Conservation (phyloP, 2,797 vertebrate species). For the Notamacropus eugenii region DNA sequence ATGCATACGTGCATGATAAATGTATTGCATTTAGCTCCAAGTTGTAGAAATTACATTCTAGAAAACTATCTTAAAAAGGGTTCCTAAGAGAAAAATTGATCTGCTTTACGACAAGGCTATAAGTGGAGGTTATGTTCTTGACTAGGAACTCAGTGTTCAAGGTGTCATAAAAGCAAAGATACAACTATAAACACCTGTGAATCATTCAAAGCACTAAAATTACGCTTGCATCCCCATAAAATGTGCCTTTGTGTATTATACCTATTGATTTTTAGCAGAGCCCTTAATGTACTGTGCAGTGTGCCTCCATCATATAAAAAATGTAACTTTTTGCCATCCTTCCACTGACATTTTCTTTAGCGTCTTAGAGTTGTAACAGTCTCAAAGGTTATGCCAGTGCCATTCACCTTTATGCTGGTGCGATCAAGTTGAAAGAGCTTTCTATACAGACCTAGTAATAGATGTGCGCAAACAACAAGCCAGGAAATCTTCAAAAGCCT, state of each 20-base stretch:
- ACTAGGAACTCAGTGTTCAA: neutral
- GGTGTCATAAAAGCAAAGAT: neutral
- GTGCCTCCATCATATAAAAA: neutral
- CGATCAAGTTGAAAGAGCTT: neutral
- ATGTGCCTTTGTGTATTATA: neutral
- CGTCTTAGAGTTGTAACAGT: neutral
- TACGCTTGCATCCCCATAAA: neutral
- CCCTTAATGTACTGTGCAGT: neutral
- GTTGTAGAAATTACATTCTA: neutral
- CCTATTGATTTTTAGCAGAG: neutral
- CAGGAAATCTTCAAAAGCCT: neutral
- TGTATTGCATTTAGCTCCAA: neutral
- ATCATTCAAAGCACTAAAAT: neutral
- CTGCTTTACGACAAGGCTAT: slow-evolving; percentile 14
- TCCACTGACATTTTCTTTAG: neutral
- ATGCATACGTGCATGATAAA: neutral
- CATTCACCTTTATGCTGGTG: neutral
- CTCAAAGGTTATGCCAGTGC: neutral
- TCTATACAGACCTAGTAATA: neutral
- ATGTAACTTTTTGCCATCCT: neutral
- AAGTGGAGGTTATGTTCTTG: neutral
- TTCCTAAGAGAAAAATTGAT: neutral
- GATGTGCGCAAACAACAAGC: neutral
- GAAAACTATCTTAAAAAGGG: slow-evolving; percentile 11
- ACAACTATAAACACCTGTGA: neutral